phyloP scores from a whole-genome alignment of 92 coral and sea anemone genomes.

The Nematostella vectensis region DNA sequence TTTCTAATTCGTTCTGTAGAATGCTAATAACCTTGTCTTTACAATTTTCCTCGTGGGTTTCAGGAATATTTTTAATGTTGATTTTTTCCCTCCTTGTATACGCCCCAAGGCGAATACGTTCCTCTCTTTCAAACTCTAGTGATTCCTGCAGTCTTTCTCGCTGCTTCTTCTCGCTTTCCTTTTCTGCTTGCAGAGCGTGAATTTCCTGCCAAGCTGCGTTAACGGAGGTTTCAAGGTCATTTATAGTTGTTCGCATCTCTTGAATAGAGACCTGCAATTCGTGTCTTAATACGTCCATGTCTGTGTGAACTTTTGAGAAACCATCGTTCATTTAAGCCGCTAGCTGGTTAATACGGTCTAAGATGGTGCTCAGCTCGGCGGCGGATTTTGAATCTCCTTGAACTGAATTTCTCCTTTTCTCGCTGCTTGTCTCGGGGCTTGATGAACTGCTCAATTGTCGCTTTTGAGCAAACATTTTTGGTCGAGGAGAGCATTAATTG shows the following conservation, averaged over 20 bases:
- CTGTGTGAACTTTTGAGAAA: background rate
- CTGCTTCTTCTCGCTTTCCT: background rate
- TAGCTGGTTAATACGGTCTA: background rate
- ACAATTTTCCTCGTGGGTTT: background rate
- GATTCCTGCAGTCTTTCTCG: background rate
- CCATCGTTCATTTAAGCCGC: background rate
- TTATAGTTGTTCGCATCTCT: background rate
- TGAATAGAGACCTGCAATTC: background rate
- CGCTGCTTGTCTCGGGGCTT: background rate
- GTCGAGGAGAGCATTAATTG: too few relatives aligned
- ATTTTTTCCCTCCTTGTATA: conserved; percentile 1
- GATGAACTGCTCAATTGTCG: conserved; percentile 1
- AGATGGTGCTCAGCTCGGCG: background rate
- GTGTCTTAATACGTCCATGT: conserved; percentile 1
- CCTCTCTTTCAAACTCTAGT: background rate
- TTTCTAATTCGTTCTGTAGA: background rate
- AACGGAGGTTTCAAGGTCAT: background rate
- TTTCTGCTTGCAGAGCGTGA: background rate
- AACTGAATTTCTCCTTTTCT: background rate
- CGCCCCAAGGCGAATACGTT: background rate
- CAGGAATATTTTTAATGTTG: conserved; percentile 4
- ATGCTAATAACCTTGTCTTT: background rate
- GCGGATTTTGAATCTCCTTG: background rate
- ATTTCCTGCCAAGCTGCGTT: background rate
- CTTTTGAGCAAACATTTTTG: background rate